Evolutionary conservation across 2,888 invertebrate species (phyloP).

Genomic region (Dryococelus australis): DNA sequence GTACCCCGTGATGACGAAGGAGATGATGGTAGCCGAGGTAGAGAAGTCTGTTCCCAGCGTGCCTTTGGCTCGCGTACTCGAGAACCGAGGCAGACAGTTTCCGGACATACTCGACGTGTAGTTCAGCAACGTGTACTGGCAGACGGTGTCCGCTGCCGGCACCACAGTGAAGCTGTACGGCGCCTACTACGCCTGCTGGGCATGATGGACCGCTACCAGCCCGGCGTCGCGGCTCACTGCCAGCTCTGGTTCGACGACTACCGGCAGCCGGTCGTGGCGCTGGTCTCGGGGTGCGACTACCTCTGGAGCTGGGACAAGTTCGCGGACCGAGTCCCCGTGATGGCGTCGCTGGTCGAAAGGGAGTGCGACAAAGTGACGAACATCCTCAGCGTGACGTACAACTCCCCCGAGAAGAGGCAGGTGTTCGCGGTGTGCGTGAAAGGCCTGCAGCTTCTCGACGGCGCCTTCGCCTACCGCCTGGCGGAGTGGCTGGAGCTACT

Average conservation of each 20-base stretch:
- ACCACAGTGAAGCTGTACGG: not conserved
- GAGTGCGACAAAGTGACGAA: not conserved
- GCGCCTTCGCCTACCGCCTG: not conserved
- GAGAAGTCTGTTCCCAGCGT: too few species aligned
- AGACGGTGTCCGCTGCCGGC: not conserved
- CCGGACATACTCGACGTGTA: not conserved
- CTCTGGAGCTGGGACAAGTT: not conserved
- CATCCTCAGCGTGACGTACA: not conserved
- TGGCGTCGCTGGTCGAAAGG: not conserved
- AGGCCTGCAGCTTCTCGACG: not conserved
- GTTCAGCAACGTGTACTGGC: slow-evolving; percentile 19
- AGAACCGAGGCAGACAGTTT: not conserved
- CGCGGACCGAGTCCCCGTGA: too few species aligned
- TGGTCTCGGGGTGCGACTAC: not conserved
- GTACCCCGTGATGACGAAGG: too few species aligned
- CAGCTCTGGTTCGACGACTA: slow-evolving; percentile 22
- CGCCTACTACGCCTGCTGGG: not conserved
- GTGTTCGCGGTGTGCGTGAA: slow-evolving; percentile 1
- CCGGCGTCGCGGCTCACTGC: not conserved
- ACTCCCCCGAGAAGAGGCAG: not conserved
- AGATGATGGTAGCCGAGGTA: too few species aligned
- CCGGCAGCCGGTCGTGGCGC: not conserved
- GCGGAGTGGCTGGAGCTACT: slow-evolving; percentile 20
- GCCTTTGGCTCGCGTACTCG: too few species aligned
- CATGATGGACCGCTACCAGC: not conserved